Conservation (phyloP, 2,888 invertebrate genomes). For the Hemithea aestivaria region DNA sequence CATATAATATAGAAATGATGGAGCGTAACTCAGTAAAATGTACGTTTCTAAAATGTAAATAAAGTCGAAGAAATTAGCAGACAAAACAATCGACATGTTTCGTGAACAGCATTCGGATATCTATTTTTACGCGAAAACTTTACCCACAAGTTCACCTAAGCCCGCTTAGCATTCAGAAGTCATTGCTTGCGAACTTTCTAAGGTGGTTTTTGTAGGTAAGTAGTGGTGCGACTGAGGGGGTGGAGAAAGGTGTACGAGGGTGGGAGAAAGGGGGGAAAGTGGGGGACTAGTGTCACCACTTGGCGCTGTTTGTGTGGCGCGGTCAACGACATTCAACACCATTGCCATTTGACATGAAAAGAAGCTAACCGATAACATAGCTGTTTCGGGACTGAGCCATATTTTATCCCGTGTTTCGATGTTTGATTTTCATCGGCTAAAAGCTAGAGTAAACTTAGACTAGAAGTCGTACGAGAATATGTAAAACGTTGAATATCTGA, state of each 20-base stretch:
- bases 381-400: conserved; percentile 30
- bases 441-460: conserved; percentile 5
- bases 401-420: conserved; percentile 36
- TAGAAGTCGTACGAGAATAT: background rate
- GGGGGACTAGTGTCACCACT: conserved; percentile 31
- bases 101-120: conserved; percentile 20
- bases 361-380: conserved; percentile 45
- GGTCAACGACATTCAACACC: conserved; percentile 63
- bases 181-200: conserved; percentile 54
- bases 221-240: conserved; percentile 19
- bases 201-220: conserved; percentile 27
- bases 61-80: background rate
- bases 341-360: conserved; percentile 65
- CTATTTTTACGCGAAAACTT: conserved; percentile 27
- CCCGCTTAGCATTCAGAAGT: conserved; percentile 58
- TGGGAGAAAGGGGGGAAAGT: conserved; percentile 14
- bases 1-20: too few species aligned
- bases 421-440: conserved; percentile 2
- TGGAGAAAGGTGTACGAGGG: conserved; percentile 6
- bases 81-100: conserved; percentile 9
- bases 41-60: too few species aligned
- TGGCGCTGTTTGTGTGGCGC: conserved; percentile 43
- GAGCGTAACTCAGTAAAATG: too few species aligned
- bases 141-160: conserved; percentile 43
- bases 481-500: too few species aligned